Conservation (phyloP, 2,113 vertebrate genomes). For the Pyrgilauda ruficollis region DNA sequence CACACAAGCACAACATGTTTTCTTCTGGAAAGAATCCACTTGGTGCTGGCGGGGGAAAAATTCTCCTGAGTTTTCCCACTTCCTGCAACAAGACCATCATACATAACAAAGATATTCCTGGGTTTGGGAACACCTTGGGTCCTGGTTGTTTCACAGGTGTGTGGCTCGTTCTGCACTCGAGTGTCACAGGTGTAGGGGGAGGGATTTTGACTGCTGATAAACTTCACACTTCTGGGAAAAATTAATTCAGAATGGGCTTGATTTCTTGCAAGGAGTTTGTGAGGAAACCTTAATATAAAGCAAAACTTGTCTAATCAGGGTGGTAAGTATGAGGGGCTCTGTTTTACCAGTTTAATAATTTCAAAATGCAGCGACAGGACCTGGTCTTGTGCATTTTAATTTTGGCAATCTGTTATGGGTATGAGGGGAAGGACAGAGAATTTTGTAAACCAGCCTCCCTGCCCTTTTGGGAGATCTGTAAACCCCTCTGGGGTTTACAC, state of each 20-base stretch:
- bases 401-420: background rate
- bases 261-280: background rate
- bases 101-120: background rate
- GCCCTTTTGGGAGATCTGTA: background rate
- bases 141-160: background rate
- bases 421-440: background rate
- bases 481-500: background rate
- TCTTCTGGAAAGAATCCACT: background rate
- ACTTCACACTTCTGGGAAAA: background rate
- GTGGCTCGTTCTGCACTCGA: background rate
- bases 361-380: background rate
- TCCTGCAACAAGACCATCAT: background rate
- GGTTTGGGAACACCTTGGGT: background rate
- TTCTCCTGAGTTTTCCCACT: background rate
- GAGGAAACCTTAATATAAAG: background rate
- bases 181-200: background rate
- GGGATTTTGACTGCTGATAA: background rate
- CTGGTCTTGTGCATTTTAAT: background rate
- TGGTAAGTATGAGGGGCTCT: background rate
- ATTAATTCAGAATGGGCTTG: background rate
- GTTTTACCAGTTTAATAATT: background rate
- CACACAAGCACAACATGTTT: accelerated
- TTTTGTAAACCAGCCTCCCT: background rate
- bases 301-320: background rate
- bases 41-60: background rate